Conservation (phyloP, 2,888 invertebrate genomes). For the Osedax frankpressi region DNA sequence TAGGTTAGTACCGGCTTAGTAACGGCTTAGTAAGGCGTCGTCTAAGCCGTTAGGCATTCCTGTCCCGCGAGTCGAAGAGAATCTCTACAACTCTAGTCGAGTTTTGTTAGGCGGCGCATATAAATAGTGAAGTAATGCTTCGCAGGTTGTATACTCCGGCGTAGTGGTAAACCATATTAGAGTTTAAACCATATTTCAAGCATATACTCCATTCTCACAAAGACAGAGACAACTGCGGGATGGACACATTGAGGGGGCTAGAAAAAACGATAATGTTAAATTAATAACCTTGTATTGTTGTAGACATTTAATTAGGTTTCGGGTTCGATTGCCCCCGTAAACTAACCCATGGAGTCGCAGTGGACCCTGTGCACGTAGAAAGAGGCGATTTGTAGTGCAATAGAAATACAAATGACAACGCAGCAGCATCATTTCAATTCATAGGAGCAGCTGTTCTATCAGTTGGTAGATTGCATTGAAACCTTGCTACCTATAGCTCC, state of each 20-base stretch:
- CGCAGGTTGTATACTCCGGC: conserved; percentile 69
- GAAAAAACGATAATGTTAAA: too few species aligned
- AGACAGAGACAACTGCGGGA: conserved; percentile 91
- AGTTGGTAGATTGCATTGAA: neutral
- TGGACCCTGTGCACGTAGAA: conserved; percentile 75
- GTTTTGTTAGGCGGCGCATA: too few species aligned
- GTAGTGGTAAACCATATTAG: conserved; percentile 83
- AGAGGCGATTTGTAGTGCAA: conserved; percentile 70
- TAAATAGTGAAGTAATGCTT: too few species aligned
- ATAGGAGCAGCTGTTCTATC: conserved; percentile 36
- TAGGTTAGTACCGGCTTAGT: too few species aligned
- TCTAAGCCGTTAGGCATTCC: too few species aligned
- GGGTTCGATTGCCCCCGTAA: neutral
- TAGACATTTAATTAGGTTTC: too few species aligned
- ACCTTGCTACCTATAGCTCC: neutral
- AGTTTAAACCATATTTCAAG: conserved; percentile 75
- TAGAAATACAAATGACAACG: conserved; percentile 59
- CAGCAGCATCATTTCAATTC: conserved; percentile 62
- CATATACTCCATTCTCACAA: conserved; percentile 80
- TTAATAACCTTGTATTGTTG: too few species aligned
- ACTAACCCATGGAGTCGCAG: conserved; percentile 67
- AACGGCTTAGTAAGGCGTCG: too few species aligned
- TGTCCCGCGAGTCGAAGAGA: too few species aligned
- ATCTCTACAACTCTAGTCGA: too few species aligned
- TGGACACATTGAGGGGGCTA: too few species aligned